Conservation (phyloP, 2,888 invertebrate genomes). For the Argynnis bischoffii region DNA sequence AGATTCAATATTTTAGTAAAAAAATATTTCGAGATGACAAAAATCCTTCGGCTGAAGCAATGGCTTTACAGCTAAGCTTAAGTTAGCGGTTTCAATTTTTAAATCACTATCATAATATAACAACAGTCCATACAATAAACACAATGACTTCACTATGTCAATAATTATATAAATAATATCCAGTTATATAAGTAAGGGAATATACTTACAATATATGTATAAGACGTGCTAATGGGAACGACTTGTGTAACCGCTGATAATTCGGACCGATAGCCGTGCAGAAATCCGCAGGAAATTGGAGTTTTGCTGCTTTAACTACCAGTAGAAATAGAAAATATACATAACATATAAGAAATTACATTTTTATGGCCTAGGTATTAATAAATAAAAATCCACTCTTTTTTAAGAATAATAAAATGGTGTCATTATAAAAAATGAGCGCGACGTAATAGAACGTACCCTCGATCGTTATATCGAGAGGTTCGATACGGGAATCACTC, state of each 20-base stretch:
- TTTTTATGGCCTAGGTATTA: too few species aligned
- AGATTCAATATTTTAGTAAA: too few species aligned
- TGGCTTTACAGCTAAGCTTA: too few species aligned
- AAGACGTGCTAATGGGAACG: conserved; percentile 72
- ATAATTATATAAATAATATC: too few species aligned
- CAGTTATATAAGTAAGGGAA: too few species aligned
- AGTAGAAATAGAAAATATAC: neutral
- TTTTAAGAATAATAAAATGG: conserved; percentile 25
- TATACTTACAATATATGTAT: neutral
- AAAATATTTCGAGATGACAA: too few species aligned
- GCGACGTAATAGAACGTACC: conserved; percentile 52
- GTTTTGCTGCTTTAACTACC: conserved; percentile 59
- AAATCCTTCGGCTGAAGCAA: too few species aligned
- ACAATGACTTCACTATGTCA: too few species aligned
- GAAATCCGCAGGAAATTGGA: conserved; percentile 78
- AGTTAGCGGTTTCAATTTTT: too few species aligned
- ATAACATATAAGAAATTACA: too few species aligned
- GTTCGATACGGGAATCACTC: conserved; percentile 79
- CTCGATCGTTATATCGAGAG: conserved; percentile 65
- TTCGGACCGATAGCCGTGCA: conserved; percentile 66
- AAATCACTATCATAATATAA: too few species aligned
- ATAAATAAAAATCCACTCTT: neutral
- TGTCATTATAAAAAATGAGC: conserved; percentile 34
- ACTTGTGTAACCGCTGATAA: conserved; percentile 63
- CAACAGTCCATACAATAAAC: too few species aligned